A percentile compares a stretch with the other conserved stretches of the same genome.
Conservation (phyloP, 2,888 invertebrate species). For the Harpagoxenus sublaevis region DNA sequence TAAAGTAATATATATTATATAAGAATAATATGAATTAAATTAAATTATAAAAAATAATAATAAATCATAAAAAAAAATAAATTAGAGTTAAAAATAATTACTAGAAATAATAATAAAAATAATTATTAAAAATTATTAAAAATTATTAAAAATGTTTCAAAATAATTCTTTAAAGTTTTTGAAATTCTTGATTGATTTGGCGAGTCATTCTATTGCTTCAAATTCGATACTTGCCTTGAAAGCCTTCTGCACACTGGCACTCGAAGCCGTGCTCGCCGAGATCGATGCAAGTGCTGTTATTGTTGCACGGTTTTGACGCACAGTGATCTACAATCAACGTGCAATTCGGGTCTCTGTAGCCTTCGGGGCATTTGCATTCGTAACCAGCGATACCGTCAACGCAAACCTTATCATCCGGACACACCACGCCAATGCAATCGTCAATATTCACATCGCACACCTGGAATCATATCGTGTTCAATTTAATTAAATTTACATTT, state of each 20-base stretch:
- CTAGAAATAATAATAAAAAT: neutral
- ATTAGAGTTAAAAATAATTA: neutral
- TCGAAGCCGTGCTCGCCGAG: slow-evolving; percentile 88
- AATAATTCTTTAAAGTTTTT: neutral
- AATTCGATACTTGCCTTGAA: slow-evolving; percentile 87
- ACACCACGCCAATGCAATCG: slow-evolving; percentile 88
- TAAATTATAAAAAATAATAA: neutral
- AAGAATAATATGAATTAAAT: slow-evolving; percentile 2
- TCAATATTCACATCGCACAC: slow-evolving; percentile 90
- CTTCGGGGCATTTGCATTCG: slow-evolving; percentile 89
- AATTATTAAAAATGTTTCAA: neutral
- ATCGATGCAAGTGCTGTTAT: slow-evolving; percentile 92
- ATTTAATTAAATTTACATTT: slow-evolving; percentile 19
- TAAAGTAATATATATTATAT: neutral
- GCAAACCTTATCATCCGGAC: slow-evolving; percentile 87
- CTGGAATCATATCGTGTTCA: slow-evolving; percentile 1
- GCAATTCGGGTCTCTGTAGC: slow-evolving; percentile 89
- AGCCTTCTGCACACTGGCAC: slow-evolving; percentile 92
- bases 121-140: neutral
- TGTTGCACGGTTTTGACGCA: slow-evolving; percentile 90
- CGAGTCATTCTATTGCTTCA: neutral
- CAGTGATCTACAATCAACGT: slow-evolving; percentile 88
- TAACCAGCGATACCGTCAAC: slow-evolving; percentile 88
- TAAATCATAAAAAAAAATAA: neutral
- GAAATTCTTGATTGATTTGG: neutral